Conservation (phyloP, 2,888 invertebrate species). For the Spilarctia lutea region DNA sequence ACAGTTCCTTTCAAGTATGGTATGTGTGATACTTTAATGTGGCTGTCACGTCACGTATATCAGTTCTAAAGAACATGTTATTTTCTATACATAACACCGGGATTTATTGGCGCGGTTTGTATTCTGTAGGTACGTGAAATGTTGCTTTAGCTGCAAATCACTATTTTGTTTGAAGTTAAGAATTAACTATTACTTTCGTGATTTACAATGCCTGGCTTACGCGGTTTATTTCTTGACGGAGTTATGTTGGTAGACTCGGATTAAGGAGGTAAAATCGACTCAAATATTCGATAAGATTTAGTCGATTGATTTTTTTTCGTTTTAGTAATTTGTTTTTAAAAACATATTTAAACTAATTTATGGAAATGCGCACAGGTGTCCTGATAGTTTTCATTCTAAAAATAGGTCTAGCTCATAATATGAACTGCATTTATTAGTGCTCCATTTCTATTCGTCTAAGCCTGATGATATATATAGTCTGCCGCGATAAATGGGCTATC, state of each 20-base stretch:
- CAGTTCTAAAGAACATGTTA: constrained; percentile 35
- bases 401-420: too few relatives aligned
- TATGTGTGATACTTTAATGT: constrained; percentile 32
- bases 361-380: too few relatives aligned
- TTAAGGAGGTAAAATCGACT: background rate
- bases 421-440: too few relatives aligned
- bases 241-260: background rate
- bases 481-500: too few relatives aligned
- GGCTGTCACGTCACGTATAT: constrained; percentile 41
- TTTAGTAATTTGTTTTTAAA: too few relatives aligned
- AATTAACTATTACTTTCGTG: constrained; percentile 6
- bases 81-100: constrained; percentile 31
- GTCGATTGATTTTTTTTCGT: background rate
- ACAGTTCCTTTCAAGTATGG: constrained; percentile 34
- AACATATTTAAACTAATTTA: too few relatives aligned
- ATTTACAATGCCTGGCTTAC: background rate
- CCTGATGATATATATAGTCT: too few relatives aligned
- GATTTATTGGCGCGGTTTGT: constrained; percentile 24
- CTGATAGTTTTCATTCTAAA: too few relatives aligned
- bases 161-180: constrained; percentile 1
- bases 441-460: too few relatives aligned
- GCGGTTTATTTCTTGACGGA: background rate
- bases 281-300: background rate
- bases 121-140: constrained; percentile 10
- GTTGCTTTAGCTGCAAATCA: background rate